Conservation (phyloP, 2,888 invertebrate species). For the Yponomeuta evonymella region DNA sequence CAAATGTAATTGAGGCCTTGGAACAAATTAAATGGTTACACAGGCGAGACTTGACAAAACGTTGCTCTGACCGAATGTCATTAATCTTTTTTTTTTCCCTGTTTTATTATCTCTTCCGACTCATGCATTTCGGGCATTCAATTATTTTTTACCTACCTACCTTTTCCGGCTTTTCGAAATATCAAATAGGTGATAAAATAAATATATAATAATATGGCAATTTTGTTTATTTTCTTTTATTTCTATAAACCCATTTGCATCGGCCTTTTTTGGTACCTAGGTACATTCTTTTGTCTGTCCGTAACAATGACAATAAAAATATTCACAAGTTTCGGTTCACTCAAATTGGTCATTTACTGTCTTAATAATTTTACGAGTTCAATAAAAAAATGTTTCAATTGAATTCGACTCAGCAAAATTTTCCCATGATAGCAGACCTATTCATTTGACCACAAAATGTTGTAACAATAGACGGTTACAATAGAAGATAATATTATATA, state of each 20-base stretch:
- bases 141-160: not conserved
- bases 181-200: no score
- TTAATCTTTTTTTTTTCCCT: slow-evolving; percentile 2
- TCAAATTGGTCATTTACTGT: not conserved
- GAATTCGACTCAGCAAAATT: not conserved
- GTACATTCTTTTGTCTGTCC: not conserved
- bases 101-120: not conserved
- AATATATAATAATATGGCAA: no score
- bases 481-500: not conserved
- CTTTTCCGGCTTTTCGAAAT: no score
- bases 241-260: no score
- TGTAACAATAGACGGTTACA: not conserved
- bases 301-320: not conserved
- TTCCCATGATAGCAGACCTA: not conserved
- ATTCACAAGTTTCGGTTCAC: not conserved
- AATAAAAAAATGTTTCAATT: not conserved
- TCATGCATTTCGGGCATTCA: not conserved
- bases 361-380: not conserved
- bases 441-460: not conserved
- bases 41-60: slow-evolving; percentile 10
- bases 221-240: not conserved
- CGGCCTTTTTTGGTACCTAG: not conserved
- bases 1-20: slow-evolving; percentile 36
- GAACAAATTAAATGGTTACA: slow-evolving; percentile 9
- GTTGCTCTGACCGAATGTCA: slow-evolving; percentile 1